Percentiles rank a stretch among this genome's conserved stretches.
These are phyloP conservation scores for Apotomis betuletana DNA, from an alignment of 2,888 invertebrate genomes.

Conservation along the genomic window DNA sequence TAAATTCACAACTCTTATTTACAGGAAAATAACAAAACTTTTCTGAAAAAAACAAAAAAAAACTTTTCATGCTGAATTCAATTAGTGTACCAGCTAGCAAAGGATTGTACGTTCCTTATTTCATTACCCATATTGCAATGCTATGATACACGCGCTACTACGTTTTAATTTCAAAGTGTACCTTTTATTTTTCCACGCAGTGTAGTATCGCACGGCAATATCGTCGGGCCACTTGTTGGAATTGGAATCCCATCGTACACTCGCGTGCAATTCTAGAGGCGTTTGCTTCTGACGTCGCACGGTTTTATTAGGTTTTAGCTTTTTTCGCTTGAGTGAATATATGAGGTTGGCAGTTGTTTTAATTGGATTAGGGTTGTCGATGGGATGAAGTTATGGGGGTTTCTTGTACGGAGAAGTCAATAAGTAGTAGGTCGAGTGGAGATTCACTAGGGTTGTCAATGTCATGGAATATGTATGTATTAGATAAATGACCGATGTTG, in stretches of 20 bases:
- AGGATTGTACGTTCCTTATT: background rate
- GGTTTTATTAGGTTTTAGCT: constrained; percentile 20
- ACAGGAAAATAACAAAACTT: background rate
- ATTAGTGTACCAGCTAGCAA: background rate
- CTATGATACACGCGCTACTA: background rate
- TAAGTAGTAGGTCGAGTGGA: background rate
- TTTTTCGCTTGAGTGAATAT: constrained; percentile 16
- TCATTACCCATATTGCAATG: background rate
- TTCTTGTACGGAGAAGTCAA: background rate
- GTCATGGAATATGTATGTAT: too few relatives aligned
- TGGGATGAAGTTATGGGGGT: background rate
- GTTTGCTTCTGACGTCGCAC: constrained; percentile 26
- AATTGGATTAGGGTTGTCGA: constrained; percentile 14
- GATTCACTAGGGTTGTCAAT: background rate
- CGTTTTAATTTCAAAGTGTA: background rate
- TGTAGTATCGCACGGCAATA: constrained; percentile 52
- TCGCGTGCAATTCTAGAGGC: constrained; percentile 47
- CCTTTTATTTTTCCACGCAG: constrained; percentile 26
- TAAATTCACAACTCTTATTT: background rate
- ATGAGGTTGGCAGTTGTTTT: constrained; percentile 13
- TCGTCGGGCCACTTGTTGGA: constrained; percentile 40
- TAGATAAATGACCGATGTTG: too few relatives aligned
- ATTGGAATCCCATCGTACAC: constrained; percentile 46
- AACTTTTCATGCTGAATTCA: background rate
- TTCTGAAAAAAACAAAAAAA: background rate